These are phyloP conservation scores for Tetanocera ferruginea DNA, from an alignment of 2,888 invertebrate genomes.

Conservation along the genomic window DNA sequence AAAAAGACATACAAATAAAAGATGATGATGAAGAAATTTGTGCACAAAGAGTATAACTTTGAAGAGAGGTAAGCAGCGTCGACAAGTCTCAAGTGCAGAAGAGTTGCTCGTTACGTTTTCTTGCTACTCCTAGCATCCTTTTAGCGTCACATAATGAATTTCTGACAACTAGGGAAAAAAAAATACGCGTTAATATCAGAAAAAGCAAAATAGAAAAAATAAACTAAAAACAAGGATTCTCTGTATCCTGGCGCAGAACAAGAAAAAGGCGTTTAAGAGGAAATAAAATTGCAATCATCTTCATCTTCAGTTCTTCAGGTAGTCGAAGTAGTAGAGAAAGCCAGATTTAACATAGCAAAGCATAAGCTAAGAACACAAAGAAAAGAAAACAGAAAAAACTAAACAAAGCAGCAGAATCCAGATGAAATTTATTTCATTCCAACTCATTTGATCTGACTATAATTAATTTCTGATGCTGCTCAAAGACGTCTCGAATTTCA, in stretches of 20 bases:
- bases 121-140: not conserved
- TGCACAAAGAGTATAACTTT: not conserved
- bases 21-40: conserved; percentile 7
- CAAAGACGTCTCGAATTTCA: conserved; percentile 18
- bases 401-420: not conserved
- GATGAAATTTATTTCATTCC: conserved; percentile 17
- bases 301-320: too few species aligned
- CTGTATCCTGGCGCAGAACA: not conserved
- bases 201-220: not conserved
- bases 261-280: not conserved
- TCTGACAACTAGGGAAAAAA: not conserved
- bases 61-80: not conserved
- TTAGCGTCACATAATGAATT: not conserved
- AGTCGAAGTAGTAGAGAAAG: not conserved
- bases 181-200: not conserved
- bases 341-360: not conserved
- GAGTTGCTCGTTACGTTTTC: too few species aligned
- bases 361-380: not conserved
- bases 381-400: not conserved
- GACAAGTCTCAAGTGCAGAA: conserved; percentile 1
- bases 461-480: conserved; percentile 11
- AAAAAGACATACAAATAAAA: not conserved
- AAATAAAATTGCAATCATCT: not conserved
- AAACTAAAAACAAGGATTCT: not conserved
- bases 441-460: conserved; percentile 17